phyloP scores from a whole-genome alignment of 1,140 invertebrate species.

The Cydia fagiglandana region DNA sequence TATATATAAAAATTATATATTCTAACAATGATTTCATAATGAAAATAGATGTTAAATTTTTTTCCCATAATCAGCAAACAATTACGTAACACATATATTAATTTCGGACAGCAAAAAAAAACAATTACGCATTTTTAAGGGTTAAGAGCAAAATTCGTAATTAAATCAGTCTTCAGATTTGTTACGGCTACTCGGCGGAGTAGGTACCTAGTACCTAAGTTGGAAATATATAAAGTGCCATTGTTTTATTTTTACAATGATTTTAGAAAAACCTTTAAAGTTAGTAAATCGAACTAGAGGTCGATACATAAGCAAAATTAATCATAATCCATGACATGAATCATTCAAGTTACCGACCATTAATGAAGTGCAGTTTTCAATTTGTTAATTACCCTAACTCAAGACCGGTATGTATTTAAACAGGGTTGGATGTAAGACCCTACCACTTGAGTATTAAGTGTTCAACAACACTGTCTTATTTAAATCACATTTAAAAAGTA shows the following conservation, averaged over 20 bases:
- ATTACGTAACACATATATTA: too few relatives aligned
- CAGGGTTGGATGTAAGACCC: background rate
- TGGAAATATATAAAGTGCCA: too few relatives aligned
- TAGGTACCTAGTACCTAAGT: too few relatives aligned
- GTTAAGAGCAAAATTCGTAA: too few relatives aligned
- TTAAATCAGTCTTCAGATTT: too few relatives aligned
- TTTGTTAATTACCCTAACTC: background rate
- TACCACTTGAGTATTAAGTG: background rate
- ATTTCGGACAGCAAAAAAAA: too few relatives aligned
- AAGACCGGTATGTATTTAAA: background rate
- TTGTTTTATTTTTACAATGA: background rate
- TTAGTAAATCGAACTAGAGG: background rate
- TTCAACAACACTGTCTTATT: slow-evolving; percentile 4
- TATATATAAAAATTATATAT: too few relatives aligned
- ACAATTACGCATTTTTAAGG: too few relatives aligned
- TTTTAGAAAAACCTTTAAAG: background rate
- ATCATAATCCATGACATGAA: background rate
- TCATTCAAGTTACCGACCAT: background rate
- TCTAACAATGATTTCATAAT: too few relatives aligned
- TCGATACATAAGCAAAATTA: background rate
- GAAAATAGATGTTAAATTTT: too few relatives aligned
- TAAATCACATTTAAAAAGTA: background rate
- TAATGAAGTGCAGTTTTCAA: background rate
- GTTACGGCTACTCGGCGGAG: too few relatives aligned
- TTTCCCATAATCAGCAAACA: too few relatives aligned